A percentile compares a stretch with the other conserved stretches of the same genome.
Conservation (phyloP, 2,797 vertebrate genomes). For the Malacoctenus gilli region DNA sequence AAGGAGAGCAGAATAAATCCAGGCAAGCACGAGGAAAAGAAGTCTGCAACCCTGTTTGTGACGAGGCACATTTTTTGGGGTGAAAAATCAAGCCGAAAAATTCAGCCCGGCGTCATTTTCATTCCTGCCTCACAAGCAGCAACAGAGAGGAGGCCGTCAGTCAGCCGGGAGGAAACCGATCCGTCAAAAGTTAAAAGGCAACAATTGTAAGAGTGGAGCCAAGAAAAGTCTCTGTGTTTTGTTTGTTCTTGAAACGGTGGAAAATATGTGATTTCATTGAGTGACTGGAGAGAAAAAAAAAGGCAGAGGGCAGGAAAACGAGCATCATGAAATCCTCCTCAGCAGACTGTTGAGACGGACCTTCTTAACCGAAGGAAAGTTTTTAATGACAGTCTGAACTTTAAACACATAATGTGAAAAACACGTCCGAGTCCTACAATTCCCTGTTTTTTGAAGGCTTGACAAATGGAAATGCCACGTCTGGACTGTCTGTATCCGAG, state of each 20-base stretch:
- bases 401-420: no score
- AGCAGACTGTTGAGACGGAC: background rate
- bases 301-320: background rate
- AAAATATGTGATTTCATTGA: conserved; percentile 19
- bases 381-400: no score
- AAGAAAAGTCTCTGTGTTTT: conserved; percentile 6
- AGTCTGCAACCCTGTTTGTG: background rate
- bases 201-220: conserved; percentile 23
- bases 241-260: conserved; percentile 14
- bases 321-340: background rate
- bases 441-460: conserved; percentile 12
- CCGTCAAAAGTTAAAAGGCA: conserved; percentile 13
- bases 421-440: background rate
- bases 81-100: background rate
- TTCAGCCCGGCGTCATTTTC: conserved; percentile 19
- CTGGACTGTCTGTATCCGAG: conserved; percentile 40
- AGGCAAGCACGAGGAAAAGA: no score
- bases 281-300: background rate
- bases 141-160: conserved; percentile 9
- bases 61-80: background rate
- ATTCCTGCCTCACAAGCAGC: conserved; percentile 16
- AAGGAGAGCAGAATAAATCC: no score
- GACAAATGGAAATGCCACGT: conserved; percentile 9
- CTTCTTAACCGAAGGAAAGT: background rate
- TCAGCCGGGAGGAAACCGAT: background rate